Conservation (phyloP, 1,140 invertebrate species). For the Ctenoplectra terminalis region DNA sequence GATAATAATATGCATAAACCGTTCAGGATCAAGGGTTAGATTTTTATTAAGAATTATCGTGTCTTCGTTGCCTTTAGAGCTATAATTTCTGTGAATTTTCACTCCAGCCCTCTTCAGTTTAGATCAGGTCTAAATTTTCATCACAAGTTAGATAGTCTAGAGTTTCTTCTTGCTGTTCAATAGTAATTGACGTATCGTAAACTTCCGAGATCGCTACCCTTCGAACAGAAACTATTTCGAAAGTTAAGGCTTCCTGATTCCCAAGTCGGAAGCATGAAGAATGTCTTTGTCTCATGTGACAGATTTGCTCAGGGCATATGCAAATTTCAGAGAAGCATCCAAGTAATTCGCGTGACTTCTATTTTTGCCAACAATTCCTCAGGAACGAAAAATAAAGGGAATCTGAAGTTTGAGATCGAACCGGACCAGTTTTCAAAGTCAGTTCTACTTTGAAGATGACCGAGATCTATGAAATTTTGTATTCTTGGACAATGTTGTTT, state of each 20-base stretch:
- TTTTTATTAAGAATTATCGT: no score
- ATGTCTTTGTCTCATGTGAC: not conserved
- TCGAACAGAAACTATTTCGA: not conserved
- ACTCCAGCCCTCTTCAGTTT: no score
- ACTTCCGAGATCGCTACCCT: not conserved
- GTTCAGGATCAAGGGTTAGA: no score
- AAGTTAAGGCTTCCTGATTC: not conserved
- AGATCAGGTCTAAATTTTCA: not conserved
- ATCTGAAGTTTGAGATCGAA: no score
- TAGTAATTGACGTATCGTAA: not conserved
- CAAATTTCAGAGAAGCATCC: not conserved
- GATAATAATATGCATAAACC: no score
- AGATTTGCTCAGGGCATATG: not conserved
- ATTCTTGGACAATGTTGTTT: no score
- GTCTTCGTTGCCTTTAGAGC: no score
- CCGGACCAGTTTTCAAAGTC: no score
- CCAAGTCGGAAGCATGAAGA: not conserved
- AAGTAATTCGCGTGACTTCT: not conserved
- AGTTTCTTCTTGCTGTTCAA: not conserved
- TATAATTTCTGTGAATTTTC: no score
- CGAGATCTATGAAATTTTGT: no score
- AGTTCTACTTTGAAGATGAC: no score
- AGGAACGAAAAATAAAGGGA: no score
- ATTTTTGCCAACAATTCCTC: not conserved
- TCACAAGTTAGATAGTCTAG: not conserved